Base-by-base conservation (phyloP, 2,888 invertebrate species). In the Torymus auratus region DNA sequence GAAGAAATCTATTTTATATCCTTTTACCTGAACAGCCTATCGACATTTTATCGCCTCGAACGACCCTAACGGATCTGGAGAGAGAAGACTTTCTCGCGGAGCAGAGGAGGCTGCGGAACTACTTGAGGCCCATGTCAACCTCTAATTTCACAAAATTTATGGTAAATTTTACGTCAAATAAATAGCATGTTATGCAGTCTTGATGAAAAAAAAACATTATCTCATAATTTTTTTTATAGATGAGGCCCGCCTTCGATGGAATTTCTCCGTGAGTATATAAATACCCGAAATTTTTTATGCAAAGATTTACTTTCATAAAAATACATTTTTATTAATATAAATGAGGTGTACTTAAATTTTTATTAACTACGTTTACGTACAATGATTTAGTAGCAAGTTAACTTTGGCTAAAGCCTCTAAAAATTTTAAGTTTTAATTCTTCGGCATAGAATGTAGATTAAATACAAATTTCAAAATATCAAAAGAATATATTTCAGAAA, bases 41-140 rank as follows among this genome's bases (percentile, higher is more conserved):
- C 13, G n/a, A 60, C n/a, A 58, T 61, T 17, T n/a, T 58, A n/a
- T 4, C 20, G 23, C 12, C 60, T 7, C 41, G 50, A 58, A 78
- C 58, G 15, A 81, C 74, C 3, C 77, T 82, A 20, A 7, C 62
- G 17, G 78, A 83, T 67, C 56, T 80, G 12, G 83, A 81, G 56
- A 78, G 28, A 41, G 81, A 84, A 53, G 12, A 64, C 10, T 71
- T 73, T 70, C 67, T 53, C 4, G 53, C 74, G n/a, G 80, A 80
- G 14, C 58, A 70, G 20, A 61, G 71, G 2, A 68, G 50, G n/a
- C 23, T 70, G n/a, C 55, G 15, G 4, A 55, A 53, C 10, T 15
- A n/a, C 11, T 23, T 52, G 0, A 23, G 17, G 10, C 23, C 68
- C 4, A 10, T 58, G 23, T n/a, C 15, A 12, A 1, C 15, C 0